These are phyloP conservation scores for Drosophila willistoni DNA, from an alignment of 1,140 invertebrate species.

Conservation along the genomic window DNA sequence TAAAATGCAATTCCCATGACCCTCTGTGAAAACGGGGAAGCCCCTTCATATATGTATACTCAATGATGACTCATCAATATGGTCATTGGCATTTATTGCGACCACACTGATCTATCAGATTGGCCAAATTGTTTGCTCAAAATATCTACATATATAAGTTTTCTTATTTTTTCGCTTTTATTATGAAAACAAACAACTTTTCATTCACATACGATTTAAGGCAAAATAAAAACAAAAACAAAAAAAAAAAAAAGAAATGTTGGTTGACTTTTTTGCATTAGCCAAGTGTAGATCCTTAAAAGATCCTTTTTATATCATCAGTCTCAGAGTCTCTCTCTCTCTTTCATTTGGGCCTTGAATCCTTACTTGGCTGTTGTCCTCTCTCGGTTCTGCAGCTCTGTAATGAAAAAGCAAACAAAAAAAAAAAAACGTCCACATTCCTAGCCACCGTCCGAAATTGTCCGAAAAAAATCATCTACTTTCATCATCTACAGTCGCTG, in stretches of 20 bases:
- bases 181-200: not conserved
- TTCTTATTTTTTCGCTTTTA: not conserved
- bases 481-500: not conserved
- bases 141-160: no score
- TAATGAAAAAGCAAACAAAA: conserved; percentile 2
- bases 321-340: not conserved
- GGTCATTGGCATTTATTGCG: no score
- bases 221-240: not conserved
- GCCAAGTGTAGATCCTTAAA: not conserved
- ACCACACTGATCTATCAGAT: no score
- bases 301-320: not conserved
- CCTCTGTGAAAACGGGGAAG: no score
- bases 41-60: no score
- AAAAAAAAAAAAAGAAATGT: no score
- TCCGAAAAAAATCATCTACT: not conserved
- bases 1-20: no score
- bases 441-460: conserved; percentile 10
- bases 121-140: no score
- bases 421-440: not conserved
- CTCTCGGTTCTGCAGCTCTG: not conserved
- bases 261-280: not conserved
- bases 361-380: no score
- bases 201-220: not conserved
- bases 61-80: no score
- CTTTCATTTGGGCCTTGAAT: not conserved